These are phyloP conservation scores for Entelurus aequoreus DNA, from an alignment of 2,113 vertebrate species.

Conservation along the genomic window DNA sequence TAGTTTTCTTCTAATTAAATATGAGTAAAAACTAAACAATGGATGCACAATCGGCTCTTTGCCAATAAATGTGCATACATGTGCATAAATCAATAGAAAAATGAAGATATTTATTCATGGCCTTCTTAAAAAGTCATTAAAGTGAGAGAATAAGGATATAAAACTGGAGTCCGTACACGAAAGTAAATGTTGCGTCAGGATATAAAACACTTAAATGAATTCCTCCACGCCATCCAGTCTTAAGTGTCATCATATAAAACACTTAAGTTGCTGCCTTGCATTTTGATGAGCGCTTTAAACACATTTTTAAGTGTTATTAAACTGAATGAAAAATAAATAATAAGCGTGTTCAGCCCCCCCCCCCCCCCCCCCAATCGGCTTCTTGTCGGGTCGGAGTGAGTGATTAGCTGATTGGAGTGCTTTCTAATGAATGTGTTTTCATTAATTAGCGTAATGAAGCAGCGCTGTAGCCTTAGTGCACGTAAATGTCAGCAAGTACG, in stretches of 20 bases:
- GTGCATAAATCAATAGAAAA: not conserved
- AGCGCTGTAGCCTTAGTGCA: conserved; percentile 12
- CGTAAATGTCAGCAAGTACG: conserved; percentile 32
- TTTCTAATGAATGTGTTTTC: conserved; percentile 42
- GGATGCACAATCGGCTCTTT: too few relatives aligned
- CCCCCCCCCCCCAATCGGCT: conserved; percentile 1
- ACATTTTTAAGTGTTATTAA: not conserved
- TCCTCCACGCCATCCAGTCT: conserved; percentile 9
- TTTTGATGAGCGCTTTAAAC: not conserved
- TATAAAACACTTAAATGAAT: conserved; percentile 18
- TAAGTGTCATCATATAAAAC: conserved; percentile 13
- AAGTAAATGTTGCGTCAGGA: conserved; percentile 25
- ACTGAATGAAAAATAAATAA: not conserved
- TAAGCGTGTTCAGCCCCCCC: conserved; percentile 4
- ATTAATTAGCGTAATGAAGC: conserved; percentile 51
- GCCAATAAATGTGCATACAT: not conserved
- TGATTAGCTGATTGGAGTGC: conserved; percentile 40
- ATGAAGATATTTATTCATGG: not conserved
- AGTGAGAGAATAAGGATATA: conserved; percentile 14
- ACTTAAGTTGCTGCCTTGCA: not conserved
- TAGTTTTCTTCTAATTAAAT: too few relatives aligned
- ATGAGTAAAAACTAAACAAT: too few relatives aligned
- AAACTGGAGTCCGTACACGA: conserved; percentile 30
- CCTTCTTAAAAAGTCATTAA: conserved; percentile 1
- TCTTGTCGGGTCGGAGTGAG: conserved; percentile 38